phyloP scores from a whole-genome alignment of 2,797 vertebrate genomes.

The Buceros bicornis region DNA sequence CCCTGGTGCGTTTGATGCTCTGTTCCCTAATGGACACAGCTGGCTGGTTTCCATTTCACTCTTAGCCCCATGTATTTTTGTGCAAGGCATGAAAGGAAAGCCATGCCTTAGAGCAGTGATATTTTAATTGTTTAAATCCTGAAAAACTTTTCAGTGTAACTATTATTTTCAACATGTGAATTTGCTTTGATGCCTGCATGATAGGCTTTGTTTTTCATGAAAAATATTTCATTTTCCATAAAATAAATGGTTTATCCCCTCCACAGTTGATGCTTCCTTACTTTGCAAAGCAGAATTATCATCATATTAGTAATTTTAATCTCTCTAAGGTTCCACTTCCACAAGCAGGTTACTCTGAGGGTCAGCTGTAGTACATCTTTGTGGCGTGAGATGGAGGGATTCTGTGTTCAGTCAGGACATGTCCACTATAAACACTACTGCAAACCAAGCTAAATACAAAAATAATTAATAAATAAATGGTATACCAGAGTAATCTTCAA shows the following conservation, averaged over 20 bases:
- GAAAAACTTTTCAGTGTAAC: neutral
- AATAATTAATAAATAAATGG: neutral
- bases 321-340: neutral
- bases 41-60: slow-evolving; percentile 25
- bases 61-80: neutral
- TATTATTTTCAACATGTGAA: neutral
- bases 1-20: slow-evolving; percentile 29
- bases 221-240: neutral
- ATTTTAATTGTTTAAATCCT: slow-evolving; percentile 29
- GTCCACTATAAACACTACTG: neutral
- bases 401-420: neutral
- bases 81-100: neutral
- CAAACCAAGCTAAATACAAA: neutral
- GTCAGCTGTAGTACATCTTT: neutral
- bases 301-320: neutral
- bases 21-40: neutral
- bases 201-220: neutral
- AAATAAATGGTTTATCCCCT: neutral
- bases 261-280: neutral
- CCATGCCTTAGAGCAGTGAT: neutral
- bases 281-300: neutral
- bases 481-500: neutral
- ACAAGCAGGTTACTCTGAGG: neutral
- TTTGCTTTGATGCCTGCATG: neutral
- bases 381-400: neutral